Percentiles rank a stretch among this genome's conserved stretches.
These are phyloP conservation scores for Lepidostoma basale DNA, from an alignment of 1,140 invertebrate genomes.

Conservation along the genomic window DNA sequence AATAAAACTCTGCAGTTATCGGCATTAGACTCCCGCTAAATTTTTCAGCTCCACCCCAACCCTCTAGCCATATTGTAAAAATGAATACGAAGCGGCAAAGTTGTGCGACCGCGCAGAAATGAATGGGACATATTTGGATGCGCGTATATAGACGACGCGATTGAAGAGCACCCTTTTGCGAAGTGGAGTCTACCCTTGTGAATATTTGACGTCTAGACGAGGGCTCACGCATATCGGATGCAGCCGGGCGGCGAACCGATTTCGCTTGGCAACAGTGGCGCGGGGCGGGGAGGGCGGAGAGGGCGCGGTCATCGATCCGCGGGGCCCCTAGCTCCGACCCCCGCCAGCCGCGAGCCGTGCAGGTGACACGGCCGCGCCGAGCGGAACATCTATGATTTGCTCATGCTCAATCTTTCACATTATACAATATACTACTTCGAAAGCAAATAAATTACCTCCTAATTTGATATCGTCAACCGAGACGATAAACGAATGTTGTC, in stretches of 20 bases:
- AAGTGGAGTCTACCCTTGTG: background rate
- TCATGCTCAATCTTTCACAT: no score
- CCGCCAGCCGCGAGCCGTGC: slow-evolving; percentile 25
- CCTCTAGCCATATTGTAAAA: no score
- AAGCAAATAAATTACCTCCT: no score
- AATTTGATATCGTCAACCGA: no score
- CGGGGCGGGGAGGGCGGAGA: background rate
- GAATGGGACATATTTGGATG: no score
- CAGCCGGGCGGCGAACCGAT: slow-evolving; percentile 11
- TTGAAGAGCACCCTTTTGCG: slow-evolving; percentile 1
- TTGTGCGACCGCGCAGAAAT: background rate
- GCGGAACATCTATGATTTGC: no score
- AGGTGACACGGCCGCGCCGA: slow-evolving; percentile 14
- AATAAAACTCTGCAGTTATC: no score
- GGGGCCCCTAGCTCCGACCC: slow-evolving; percentile 21
- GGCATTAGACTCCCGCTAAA: no score
- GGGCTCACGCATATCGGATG: slow-evolving; percentile 4
- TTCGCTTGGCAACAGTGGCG: slow-evolving; percentile 26
- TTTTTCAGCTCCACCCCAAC: background rate
- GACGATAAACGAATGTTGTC: no score
- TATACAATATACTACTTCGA: no score
- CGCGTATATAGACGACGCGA: no score
- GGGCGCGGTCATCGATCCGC: slow-evolving; percentile 31
- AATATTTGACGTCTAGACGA: slow-evolving; percentile 17
- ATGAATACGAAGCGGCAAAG: no score